Base-by-base conservation (phyloP, 2,888 invertebrate species). In the Thalpophila matura region DNA sequence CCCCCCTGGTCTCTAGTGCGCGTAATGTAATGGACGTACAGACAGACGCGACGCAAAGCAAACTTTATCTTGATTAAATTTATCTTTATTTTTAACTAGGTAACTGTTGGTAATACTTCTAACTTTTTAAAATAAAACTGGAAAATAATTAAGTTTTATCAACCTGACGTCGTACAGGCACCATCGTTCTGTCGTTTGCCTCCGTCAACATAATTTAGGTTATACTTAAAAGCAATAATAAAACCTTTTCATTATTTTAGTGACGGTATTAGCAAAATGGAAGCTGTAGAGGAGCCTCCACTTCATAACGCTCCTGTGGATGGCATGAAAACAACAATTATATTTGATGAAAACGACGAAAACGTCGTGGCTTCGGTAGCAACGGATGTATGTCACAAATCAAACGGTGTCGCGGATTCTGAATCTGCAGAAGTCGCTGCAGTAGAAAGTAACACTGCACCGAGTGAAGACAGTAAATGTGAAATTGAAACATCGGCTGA, bases 361-460 rank as follows among this genome's bases (percentile, higher is more conserved):
- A 79, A 67, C 45, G 67, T 66, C 45, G 79, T 77, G 45, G 75
- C 80, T 70, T 77, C 81, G 59, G 72, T 67, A 66, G 86, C 86
- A 71, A 79, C 80, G 63, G 85, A 90, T 82, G 85, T 86, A 62
- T 89, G 90, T 87, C 90, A 86, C 69, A 89, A 89, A 88, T 83
- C 93, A 62, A 94, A 94, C 81, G 94, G 94, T 77, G 86, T 91
- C 69, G 84, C 86, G 33, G 90, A 87, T 54, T 69, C 79, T 18
- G 82, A 83, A 60, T 73, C 76, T 69, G 75, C 72, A 54, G 75
- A 66, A 45, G 51, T 61, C 10, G 61, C 69, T 43, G 45, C 60
- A 42, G 49, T 61, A 49, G 71, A 79, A 66, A 54, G 61, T 43
- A 74, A 69, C 22, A 46, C 62, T n/a, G 66, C 37, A n/a, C 59